These are phyloP conservation scores for Antennarius striatus DNA, from an alignment of 2,113 vertebrate genomes.

Conservation along the genomic window DNA sequence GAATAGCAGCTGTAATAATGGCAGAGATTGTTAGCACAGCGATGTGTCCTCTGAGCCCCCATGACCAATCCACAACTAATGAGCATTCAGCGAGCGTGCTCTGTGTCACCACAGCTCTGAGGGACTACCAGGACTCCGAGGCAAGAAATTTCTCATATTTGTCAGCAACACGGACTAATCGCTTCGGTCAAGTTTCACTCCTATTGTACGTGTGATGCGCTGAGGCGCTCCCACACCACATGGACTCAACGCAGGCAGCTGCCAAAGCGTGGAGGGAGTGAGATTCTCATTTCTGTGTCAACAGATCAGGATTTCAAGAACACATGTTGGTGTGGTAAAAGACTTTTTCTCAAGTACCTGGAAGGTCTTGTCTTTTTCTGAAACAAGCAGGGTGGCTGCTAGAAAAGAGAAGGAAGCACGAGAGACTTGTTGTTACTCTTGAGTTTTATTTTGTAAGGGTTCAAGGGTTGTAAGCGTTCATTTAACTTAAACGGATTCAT, in stretches of 20 bases:
- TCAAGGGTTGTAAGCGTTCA: too few relatives aligned
- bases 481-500: too few relatives aligned
- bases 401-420: too few relatives aligned
- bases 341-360: conserved; percentile 57
- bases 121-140: conserved; percentile 44
- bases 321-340: neutral
- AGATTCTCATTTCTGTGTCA: neutral
- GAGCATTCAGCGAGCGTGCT: conserved; percentile 70
- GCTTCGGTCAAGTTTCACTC: conserved; percentile 36
- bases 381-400: too few relatives aligned
- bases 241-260: neutral
- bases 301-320: too few relatives aligned
- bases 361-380: neutral
- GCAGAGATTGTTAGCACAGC: conserved; percentile 68
- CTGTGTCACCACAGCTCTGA: conserved; percentile 56
- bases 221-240: conserved; percentile 21
- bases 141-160: conserved; percentile 61
- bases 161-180: conserved; percentile 64
- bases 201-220: conserved; percentile 7
- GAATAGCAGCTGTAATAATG: conserved; percentile 61
- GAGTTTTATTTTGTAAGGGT: too few relatives aligned
- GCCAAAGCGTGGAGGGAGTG: neutral
- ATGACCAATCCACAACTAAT: conserved; percentile 81
- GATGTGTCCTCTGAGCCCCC: conserved; percentile 75
- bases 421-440: too few relatives aligned